Conservation (phyloP, 2,113 vertebrate species). For the Tamias sibiricus region DNA sequence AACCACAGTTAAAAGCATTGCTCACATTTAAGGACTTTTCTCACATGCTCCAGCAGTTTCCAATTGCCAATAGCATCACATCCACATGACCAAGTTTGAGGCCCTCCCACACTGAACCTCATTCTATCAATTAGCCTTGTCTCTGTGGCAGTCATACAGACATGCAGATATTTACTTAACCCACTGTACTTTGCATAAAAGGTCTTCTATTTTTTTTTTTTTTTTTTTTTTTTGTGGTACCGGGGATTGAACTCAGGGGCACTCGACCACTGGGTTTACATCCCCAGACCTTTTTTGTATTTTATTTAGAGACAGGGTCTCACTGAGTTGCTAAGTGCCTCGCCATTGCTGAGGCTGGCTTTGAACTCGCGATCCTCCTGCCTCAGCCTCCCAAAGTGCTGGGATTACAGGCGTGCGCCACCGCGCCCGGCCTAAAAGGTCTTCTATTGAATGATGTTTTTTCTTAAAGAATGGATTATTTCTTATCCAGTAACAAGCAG, state of each 20-base stretch:
- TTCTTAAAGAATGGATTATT: background rate
- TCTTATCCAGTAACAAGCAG: background rate
- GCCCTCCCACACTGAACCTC: background rate
- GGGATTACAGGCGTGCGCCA: no score
- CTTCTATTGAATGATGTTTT: background rate
- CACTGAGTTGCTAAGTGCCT: no score
- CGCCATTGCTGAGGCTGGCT: no score
- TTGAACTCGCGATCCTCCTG: no score
- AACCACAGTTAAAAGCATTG: background rate
- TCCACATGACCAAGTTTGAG: background rate
- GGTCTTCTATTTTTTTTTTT: background rate
- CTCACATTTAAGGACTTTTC: background rate
- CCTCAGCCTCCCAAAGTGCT: no score
- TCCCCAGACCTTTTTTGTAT: no score
- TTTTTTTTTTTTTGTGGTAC: no score
- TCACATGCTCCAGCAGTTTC: no score
- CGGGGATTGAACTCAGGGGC: no score
- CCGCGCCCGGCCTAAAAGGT: no score
- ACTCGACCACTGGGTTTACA: no score
- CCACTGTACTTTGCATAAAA: background rate
- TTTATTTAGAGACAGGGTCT: no score
- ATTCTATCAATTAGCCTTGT: background rate
- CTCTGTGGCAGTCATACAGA: background rate
- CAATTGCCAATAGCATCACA: background rate
- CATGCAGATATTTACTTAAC: background rate